These are phyloP conservation scores for Isurus oxyrinchus DNA, from an alignment of 2,113 vertebrate species.

Conservation along the genomic window DNA sequence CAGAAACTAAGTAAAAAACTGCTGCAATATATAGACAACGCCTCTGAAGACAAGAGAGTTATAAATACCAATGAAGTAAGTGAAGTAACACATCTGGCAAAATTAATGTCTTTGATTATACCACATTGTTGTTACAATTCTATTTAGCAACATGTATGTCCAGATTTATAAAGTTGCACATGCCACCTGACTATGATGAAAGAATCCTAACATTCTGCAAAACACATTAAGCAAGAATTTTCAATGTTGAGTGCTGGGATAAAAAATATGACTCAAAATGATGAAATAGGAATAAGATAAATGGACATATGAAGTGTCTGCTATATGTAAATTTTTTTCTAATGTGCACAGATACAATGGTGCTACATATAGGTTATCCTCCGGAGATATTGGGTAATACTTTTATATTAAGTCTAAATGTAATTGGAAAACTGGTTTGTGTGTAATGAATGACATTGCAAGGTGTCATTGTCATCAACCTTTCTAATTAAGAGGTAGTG, in stretches of 20 bases:
- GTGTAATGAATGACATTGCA: not conserved
- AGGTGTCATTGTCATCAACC: not conserved
- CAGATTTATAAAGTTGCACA: not conserved
- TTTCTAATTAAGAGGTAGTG: not conserved
- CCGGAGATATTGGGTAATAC: not conserved
- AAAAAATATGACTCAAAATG: not conserved
- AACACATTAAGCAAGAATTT: not conserved
- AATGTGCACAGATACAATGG: not conserved
- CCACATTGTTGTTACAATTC: not conserved
- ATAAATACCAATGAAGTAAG: not conserved
- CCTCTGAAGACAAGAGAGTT: not conserved
- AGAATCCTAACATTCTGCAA: not conserved
- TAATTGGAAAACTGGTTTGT: not conserved
- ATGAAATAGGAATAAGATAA: not conserved
- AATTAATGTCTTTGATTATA: not conserved
- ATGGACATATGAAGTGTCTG: not conserved
- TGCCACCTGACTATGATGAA: not conserved
- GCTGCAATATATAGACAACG: conserved; percentile 48
- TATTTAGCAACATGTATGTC: not conserved
- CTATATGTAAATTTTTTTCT: not conserved
- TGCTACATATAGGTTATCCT: not conserved
- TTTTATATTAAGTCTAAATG: not conserved
- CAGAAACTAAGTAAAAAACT: conserved; percentile 46
- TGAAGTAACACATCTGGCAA: not conserved
- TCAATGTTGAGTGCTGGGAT: not conserved